Conservation (phyloP, 2,797 vertebrate species). For the Takifugu rubripes region DNA sequence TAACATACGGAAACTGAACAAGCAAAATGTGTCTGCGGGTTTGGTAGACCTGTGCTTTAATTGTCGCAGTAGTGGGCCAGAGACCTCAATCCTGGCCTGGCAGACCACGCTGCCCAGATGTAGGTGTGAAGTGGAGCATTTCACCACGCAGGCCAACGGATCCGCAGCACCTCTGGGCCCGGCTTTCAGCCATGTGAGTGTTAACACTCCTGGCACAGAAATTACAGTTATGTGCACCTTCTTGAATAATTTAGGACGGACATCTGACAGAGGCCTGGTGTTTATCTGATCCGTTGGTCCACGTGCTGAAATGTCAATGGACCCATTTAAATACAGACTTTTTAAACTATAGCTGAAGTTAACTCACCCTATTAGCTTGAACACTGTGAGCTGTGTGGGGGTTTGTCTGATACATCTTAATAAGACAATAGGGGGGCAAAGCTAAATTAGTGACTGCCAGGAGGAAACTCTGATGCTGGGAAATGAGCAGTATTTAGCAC, state of each 20-base stretch:
- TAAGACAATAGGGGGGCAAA: not conserved
- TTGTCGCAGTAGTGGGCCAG: not conserved
- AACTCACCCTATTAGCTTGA: not conserved
- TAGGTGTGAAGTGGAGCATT: conserved; percentile 21
- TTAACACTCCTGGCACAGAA: conserved; percentile 38
- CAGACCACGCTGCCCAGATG: conserved; percentile 3
- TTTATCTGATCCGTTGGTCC: conserved; percentile 18
- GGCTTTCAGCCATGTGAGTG: conserved; percentile 39
- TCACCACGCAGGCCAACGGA: conserved; percentile 18
- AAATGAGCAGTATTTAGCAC: conserved; percentile 61
- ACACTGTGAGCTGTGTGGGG: not conserved
- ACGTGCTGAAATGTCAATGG: conserved; percentile 52
- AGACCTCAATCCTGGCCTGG: not conserved
- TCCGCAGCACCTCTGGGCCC: conserved; percentile 41
- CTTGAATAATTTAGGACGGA: conserved; percentile 66
- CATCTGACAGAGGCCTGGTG: conserved; percentile 57
- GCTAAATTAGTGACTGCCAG: too few species aligned
- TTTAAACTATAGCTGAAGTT: too few species aligned
- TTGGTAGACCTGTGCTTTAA: not conserved
- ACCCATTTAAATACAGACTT: conserved; percentile 26
- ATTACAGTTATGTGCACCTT: conserved; percentile 50
- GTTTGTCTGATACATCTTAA: not conserved
- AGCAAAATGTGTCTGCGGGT: too few species aligned
- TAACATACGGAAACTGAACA: not conserved
- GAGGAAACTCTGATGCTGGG: conserved; percentile 14